Percentiles rank a stretch among this genome's conserved stretches.
Conservation (phyloP, 1,140 invertebrate genomes). For the Acromyrmex charruanus region DNA sequence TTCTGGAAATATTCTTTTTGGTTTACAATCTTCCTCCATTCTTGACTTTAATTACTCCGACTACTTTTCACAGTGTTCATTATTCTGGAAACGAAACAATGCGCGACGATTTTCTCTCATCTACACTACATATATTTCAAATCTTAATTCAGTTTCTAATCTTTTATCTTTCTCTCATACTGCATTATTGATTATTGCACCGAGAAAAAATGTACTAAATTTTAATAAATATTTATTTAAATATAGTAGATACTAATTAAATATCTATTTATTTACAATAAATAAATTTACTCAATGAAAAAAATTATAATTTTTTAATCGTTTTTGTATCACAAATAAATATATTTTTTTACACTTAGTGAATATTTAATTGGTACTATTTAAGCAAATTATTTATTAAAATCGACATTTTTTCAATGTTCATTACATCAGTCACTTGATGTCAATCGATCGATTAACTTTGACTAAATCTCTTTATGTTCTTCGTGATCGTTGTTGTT, state of each 20-base stretch:
- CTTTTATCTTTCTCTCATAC: background rate
- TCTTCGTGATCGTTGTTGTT: background rate
- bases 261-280: too few relatives aligned
- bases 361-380: too few relatives aligned
- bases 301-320: too few relatives aligned
- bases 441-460: background rate
- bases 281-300: too few relatives aligned
- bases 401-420: too few relatives aligned
- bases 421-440: background rate
- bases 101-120: background rate
- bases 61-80: slow-evolving; percentile 30
- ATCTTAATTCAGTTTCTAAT: background rate
- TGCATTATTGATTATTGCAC: background rate
- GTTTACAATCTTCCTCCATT: slow-evolving; percentile 59
- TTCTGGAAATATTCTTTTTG: slow-evolving; percentile 63
- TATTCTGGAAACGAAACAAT: slow-evolving; percentile 29
- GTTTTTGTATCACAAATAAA: too few relatives aligned
- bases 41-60: slow-evolving; percentile 62
- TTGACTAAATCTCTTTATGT: background rate
- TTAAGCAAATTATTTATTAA: too few relatives aligned
- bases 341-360: too few relatives aligned
- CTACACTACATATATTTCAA: background rate
- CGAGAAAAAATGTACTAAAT: too few relatives aligned
- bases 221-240: too few relatives aligned
- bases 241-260: too few relatives aligned